phyloP scores from a whole-genome alignment of 2,888 invertebrate species.

The Lithophane socia region DNA sequence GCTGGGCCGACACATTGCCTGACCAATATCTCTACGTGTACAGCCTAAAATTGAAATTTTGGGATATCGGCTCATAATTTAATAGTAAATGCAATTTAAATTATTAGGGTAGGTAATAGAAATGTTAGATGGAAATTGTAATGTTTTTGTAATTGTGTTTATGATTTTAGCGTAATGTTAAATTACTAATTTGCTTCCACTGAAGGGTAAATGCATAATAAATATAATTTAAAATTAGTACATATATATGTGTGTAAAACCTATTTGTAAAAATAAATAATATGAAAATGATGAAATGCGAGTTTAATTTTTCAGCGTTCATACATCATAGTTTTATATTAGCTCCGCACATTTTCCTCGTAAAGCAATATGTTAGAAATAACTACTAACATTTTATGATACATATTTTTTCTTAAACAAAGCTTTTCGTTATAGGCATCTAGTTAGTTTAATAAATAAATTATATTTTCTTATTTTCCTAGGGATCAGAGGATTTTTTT shows the following conservation, averaged over 20 bases:
- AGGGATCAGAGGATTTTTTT: background rate
- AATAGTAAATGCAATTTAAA: conserved; percentile 13
- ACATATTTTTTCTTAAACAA: background rate
- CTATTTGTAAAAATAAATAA: background rate
- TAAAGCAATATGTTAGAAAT: conserved; percentile 2
- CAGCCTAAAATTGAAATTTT: conserved; percentile 10
- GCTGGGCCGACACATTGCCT: conserved; percentile 49
- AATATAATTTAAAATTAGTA: conserved; percentile 9
- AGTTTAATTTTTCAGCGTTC: background rate
- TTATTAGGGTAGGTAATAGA: background rate
- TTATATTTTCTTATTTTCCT: background rate
- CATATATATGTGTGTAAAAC: background rate
- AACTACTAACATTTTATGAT: background rate
- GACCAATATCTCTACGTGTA: conserved; percentile 33
- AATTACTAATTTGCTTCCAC: conserved; percentile 8
- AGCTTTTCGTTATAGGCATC: background rate
- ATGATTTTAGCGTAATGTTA: conserved; percentile 10
- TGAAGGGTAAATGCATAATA: background rate
- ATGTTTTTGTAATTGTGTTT: background rate
- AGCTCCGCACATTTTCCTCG: background rate
- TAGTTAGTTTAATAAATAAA: conserved; percentile 27
- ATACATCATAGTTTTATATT: background rate
- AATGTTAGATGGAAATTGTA: background rate
- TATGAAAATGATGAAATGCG: background rate
- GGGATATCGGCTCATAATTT: conserved; percentile 3